phyloP scores from a whole-genome alignment of 2,797 vertebrate species.

The Simalia tracyae region DNA sequence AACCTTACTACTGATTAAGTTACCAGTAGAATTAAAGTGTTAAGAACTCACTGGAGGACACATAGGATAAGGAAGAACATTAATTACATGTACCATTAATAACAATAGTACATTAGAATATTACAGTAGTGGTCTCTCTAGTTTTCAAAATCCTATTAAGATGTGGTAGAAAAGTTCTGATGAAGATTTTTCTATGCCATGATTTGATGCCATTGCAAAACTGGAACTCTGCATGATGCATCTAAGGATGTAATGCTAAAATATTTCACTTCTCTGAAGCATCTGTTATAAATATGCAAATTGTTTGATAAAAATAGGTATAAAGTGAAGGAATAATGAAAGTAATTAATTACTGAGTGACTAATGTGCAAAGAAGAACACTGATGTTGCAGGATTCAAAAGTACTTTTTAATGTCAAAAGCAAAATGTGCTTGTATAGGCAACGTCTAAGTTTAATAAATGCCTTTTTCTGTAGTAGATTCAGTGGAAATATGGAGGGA shows the following conservation, averaged over 20 bases:
- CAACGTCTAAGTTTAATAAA: not conserved
- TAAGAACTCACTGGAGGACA: slow-evolving; percentile 1
- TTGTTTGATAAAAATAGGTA: not conserved
- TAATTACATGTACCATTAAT: not conserved
- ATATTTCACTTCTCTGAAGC: not conserved
- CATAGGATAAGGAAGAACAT: not conserved
- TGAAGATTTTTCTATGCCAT: not conserved
- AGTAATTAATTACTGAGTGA: not conserved
- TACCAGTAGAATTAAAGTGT: slow-evolving; percentile 1
- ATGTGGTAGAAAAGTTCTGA: not conserved
- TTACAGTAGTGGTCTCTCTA: not conserved
- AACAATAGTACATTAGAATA: not conserved
- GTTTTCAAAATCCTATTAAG: not conserved
- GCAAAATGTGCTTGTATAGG: not conserved
- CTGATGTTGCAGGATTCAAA: not conserved
- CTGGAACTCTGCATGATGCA: not conserved
- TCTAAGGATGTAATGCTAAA: not conserved
- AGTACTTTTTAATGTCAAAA: not conserved
- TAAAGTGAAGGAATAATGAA: slow-evolving; percentile 1
- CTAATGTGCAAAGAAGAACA: not conserved
- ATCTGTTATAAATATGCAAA: not conserved
- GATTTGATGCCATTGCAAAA: not conserved
- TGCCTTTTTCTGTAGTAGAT: not conserved
- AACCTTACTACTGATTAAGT: not conserved
- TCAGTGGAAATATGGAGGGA: not conserved